Percentiles rank a stretch among this genome's conserved stretches.
These are phyloP conservation scores for Verasper variegatus DNA, from an alignment of 2,113 vertebrate species.

Conservation along the genomic window DNA sequence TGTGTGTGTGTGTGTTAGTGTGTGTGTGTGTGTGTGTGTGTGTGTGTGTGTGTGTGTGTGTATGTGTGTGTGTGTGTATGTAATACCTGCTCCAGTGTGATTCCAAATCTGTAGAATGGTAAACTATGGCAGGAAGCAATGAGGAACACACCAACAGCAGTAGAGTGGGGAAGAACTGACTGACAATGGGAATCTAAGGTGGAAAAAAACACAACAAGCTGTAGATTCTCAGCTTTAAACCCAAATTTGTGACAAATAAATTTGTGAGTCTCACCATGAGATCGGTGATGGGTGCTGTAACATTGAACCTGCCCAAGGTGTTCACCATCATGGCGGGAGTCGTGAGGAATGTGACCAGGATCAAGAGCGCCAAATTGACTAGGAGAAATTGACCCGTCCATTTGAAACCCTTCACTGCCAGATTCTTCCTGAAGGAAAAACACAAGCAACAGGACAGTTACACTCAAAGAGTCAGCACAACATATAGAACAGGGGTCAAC, in stretches of 20 bases:
- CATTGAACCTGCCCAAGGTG: slow-evolving; percentile 88
- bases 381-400: slow-evolving; percentile 88
- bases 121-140: slow-evolving; percentile 90
- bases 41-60: too few species aligned
- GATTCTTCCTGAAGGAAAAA: slow-evolving; percentile 86
- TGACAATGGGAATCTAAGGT: slow-evolving; percentile 89
- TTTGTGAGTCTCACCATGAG: slow-evolving; percentile 87
- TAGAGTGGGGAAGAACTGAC: slow-evolving; percentile 95
- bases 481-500: not conserved
- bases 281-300: slow-evolving; percentile 91
- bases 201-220: not conserved
- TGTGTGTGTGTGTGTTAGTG: not conserved
- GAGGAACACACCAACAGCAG: slow-evolving; percentile 94
- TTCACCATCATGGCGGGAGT: slow-evolving; percentile 94
- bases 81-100: slow-evolving; percentile 93
- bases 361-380: slow-evolving; percentile 88
- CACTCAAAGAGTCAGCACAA: not conserved
- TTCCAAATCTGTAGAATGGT: slow-evolving; percentile 92
- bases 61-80: too few species aligned
- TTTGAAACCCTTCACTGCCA: slow-evolving; percentile 84
- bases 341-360: slow-evolving; percentile 94
- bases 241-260: not conserved
- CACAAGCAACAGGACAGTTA: slow-evolving; percentile 60
- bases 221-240: not conserved
- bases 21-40: too few species aligned